Percentiles rank a stretch among this genome's conserved stretches.
Conservation (phyloP, 1,140 invertebrate species). For the Myzus persicae region DNA sequence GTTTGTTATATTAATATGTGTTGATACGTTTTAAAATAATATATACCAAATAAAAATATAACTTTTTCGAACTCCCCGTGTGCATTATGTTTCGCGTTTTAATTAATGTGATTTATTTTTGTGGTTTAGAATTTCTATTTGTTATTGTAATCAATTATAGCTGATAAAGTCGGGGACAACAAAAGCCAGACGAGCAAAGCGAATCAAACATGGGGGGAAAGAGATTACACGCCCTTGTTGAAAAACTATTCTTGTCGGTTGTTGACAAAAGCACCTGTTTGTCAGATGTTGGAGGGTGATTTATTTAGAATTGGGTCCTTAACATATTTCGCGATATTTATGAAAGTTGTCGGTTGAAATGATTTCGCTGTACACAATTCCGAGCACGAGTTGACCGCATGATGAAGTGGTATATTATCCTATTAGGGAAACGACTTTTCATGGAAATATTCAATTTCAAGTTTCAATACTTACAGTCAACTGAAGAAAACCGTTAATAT, state of each 20-base stretch:
- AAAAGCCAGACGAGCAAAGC: slow-evolving; percentile 23
- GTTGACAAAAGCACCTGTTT: slow-evolving; percentile 46
- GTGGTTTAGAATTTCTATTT: slow-evolving; percentile 35
- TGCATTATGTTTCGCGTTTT: background rate
- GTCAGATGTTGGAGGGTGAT: slow-evolving; percentile 17
- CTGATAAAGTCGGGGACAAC: slow-evolving; percentile 7
- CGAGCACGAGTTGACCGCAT: background rate
- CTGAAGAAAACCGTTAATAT: background rate
- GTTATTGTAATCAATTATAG: slow-evolving; percentile 40
- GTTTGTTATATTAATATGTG: background rate
- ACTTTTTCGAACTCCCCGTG: background rate
- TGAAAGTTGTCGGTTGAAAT: background rate
- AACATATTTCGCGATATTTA: background rate
- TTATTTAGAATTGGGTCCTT: background rate
- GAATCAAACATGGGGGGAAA: background rate
- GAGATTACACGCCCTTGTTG: slow-evolving; percentile 27
- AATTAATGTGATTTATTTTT: slow-evolving; percentile 18
- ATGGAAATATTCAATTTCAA: background rate
- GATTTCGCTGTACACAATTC: background rate
- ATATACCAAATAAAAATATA: background rate
- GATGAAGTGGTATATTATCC: background rate
- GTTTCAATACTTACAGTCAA: background rate
- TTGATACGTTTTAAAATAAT: background rate
- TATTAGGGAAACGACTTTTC: background rate
- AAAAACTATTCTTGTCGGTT: background rate